These are phyloP conservation scores for Ariopsis seemanni DNA, from an alignment of 2,113 vertebrate genomes.

Conservation along the genomic window DNA sequence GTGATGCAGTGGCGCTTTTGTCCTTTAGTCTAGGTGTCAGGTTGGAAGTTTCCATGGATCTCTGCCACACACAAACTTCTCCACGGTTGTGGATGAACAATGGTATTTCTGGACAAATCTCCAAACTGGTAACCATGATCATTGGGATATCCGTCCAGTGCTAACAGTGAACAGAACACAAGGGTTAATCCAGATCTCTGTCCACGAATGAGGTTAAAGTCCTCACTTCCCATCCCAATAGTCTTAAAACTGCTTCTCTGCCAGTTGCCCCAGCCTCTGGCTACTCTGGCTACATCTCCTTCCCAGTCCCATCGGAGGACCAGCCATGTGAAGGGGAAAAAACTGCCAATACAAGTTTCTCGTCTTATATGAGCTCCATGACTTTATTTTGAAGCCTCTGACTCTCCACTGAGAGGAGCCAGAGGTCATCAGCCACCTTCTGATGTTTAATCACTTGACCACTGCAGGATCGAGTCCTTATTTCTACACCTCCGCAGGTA, in stretches of 20 bases:
- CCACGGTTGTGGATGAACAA: not conserved
- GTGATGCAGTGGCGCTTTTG: not conserved
- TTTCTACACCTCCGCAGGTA: slow-evolving; percentile 18
- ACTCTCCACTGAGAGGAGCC: slow-evolving; percentile 51
- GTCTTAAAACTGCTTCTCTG: not conserved
- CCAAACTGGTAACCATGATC: not conserved
- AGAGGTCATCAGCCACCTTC: slow-evolving; percentile 57
- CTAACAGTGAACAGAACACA: not conserved
- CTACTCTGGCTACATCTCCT: not conserved
- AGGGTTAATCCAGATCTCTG: not conserved
- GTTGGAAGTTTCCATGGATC: not conserved
- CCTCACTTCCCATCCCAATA: not conserved
- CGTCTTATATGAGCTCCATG: not conserved
- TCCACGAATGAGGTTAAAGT: not conserved
- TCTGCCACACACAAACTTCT: not conserved
- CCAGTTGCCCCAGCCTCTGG: not conserved
- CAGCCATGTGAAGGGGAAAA: not conserved
- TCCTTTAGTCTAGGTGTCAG: not conserved
- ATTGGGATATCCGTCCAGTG: not conserved
- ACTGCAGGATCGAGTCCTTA: slow-evolving; percentile 46
- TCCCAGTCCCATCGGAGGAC: not conserved
- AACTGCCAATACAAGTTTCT: not conserved
- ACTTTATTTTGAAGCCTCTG: not conserved
- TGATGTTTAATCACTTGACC: slow-evolving; percentile 52
- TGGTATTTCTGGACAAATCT: not conserved